phyloP scores from a whole-genome alignment of 1,140 invertebrate species.

The Drosophila ambigua region DNA sequence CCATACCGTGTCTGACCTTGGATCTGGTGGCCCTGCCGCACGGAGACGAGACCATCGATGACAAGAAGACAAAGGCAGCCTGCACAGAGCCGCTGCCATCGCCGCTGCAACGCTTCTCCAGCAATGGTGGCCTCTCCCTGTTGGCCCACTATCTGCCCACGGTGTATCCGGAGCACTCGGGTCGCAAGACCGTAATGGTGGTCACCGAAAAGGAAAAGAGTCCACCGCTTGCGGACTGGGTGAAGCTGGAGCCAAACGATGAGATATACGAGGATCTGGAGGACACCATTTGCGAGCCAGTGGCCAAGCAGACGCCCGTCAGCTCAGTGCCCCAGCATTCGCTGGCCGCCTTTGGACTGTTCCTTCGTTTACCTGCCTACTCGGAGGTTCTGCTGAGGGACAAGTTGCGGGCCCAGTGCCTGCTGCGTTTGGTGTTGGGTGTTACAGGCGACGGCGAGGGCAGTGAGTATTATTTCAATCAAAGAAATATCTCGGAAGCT shows the following conservation, averaged over 20 bases:
- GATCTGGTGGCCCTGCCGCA: constrained; percentile 61
- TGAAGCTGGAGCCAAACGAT: constrained; percentile 89
- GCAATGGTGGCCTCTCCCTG: constrained; percentile 93
- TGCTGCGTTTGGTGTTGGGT: constrained; percentile 93
- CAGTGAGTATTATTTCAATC: constrained; percentile 84
- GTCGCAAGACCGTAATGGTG: constrained; percentile 81
- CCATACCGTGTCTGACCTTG: constrained; percentile 85
- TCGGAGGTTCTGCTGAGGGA: constrained; percentile 94
- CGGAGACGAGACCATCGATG: constrained; percentile 44
- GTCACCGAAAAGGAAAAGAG: constrained; percentile 85
- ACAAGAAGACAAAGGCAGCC: constrained; percentile 58
- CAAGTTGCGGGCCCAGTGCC: constrained; percentile 92
- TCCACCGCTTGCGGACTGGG: constrained; percentile 89
- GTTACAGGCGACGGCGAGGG: constrained; percentile 96
- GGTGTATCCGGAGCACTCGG: constrained; percentile 89
- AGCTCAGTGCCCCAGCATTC: constrained; percentile 93
- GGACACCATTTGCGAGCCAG: constrained; percentile 83
- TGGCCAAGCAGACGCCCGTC: constrained; percentile 73
- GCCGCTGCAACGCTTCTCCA: constrained; percentile 92
- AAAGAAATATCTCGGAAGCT: background rate
- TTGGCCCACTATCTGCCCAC: constrained; percentile 93
- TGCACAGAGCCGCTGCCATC: constrained; percentile 78
- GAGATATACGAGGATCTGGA: constrained; percentile 89
- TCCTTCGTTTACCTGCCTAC: constrained; percentile 94
- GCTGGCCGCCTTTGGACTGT: constrained; percentile 94